These are phyloP conservation scores for Crotalus tigris DNA, from an alignment of 2,113 vertebrate species.

Conservation along the genomic window DNA sequence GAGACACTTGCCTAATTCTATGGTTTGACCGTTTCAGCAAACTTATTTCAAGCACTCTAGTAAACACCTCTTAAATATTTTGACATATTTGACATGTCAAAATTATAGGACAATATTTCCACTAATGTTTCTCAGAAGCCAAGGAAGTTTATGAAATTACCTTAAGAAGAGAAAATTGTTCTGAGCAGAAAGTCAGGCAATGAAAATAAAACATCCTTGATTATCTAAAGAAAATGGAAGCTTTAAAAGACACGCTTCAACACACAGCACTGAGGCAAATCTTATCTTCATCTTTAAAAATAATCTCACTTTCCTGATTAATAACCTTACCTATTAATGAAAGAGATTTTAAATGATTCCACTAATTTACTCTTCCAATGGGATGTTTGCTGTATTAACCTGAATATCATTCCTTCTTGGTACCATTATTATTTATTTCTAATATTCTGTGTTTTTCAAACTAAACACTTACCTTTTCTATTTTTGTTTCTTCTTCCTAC, in stretches of 20 bases:
- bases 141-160: background rate
- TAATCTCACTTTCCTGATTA: slow-evolving; percentile 36
- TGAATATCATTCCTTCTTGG: slow-evolving; percentile 39
- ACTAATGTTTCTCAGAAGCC: background rate
- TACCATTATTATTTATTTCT: slow-evolving; percentile 57
- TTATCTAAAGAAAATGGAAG: slow-evolving; percentile 14
- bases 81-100: background rate
- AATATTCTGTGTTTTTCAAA: slow-evolving; percentile 63
- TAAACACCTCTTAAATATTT: background rate
- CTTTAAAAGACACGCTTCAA: slow-evolving; percentile 29
- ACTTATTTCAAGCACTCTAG: background rate
- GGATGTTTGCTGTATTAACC: slow-evolving; percentile 62
- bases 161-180: background rate
- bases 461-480: slow-evolving; percentile 29
- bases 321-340: slow-evolving; percentile 45
- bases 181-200: background rate
- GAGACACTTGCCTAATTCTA: background rate
- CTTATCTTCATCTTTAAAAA: slow-evolving; percentile 38
- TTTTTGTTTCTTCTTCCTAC: slow-evolving; percentile 2
- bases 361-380: slow-evolving; percentile 32
- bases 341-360: slow-evolving; percentile 47
- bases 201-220: slow-evolving; percentile 16
- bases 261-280: background rate
- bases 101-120: background rate
- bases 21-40: background rate